These are phyloP conservation scores for Grallaria varia DNA, from an alignment of 2,113 vertebrate species.

Conservation along the genomic window DNA sequence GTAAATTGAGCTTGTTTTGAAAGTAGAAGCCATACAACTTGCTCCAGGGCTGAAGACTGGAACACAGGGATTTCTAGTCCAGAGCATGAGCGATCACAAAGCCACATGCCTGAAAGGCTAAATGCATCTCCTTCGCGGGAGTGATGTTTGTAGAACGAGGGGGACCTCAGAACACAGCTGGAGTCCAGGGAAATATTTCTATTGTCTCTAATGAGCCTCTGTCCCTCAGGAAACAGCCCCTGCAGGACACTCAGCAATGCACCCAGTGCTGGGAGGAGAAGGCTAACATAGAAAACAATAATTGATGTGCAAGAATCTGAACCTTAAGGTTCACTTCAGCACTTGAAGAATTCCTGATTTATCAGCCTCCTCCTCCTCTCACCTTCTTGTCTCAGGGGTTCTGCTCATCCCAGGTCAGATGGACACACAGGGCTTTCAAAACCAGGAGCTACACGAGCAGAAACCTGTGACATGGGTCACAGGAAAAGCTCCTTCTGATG, in stretches of 20 bases:
- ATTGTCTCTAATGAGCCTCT: background rate
- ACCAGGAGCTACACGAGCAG: background rate
- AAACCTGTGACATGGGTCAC: background rate
- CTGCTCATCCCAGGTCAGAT: background rate
- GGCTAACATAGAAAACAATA: background rate
- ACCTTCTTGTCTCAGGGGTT: background rate
- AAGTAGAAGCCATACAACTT: conserved; percentile 45
- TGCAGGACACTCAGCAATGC: background rate
- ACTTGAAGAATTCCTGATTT: background rate
- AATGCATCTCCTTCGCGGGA: background rate
- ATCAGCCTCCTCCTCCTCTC: background rate
- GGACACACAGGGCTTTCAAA: background rate
- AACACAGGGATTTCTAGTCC: conserved; percentile 45
- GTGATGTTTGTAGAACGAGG: background rate
- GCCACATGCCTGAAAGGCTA: conserved; percentile 35
- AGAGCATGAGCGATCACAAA: conserved; percentile 6
- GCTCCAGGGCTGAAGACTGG: conserved; percentile 42
- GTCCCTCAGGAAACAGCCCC: background rate
- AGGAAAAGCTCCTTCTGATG: background rate
- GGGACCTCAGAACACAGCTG: conserved; percentile 3
- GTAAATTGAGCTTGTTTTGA: conserved; percentile 53
- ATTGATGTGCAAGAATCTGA: background rate
- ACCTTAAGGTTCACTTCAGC: background rate
- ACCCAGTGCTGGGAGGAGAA: background rate
- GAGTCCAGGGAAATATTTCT: conserved; percentile 10